Conservation (phyloP, 2,888 invertebrate genomes). For the Ectemnius cavifrons region DNA sequence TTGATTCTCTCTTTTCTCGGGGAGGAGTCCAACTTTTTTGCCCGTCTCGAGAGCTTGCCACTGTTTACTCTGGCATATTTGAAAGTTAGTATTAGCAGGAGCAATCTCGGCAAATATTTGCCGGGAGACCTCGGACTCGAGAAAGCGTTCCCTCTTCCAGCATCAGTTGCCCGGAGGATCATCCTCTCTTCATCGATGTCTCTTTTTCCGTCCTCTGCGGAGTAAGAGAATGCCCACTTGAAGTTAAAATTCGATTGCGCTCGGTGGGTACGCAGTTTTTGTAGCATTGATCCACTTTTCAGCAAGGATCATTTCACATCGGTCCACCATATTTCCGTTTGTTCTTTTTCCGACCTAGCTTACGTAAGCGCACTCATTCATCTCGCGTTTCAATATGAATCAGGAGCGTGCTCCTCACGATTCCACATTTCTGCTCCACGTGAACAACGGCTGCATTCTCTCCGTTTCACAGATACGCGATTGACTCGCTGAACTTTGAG, state of each 20-base stretch:
- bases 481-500: slow-evolving; percentile 33
- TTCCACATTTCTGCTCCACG: not conserved
- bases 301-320: not conserved
- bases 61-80: slow-evolving; percentile 11
- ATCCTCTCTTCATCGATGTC: not conserved
- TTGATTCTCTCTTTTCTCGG: slow-evolving; percentile 27
- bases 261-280: not conserved
- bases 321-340: not conserved
- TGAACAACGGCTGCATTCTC: not conserved
- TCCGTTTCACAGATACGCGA: slow-evolving; percentile 10
- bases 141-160: slow-evolving; percentile 17
- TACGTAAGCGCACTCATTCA: slow-evolving; percentile 1
- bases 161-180: not conserved
- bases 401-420: not conserved
- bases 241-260: not conserved
- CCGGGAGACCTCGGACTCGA: not conserved
- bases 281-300: not conserved
- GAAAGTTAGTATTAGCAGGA: slow-evolving; percentile 19
- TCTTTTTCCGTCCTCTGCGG: not conserved
- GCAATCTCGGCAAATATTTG: slow-evolving; percentile 39
- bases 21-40: slow-evolving; percentile 2
- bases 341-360: not conserved
- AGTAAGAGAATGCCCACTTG: not conserved
- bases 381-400: slow-evolving; percentile 7
- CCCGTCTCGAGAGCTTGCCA: not conserved